Evolutionary conservation across 2,888 invertebrate species (phyloP).

Genomic region (Xanthia togata): DNA sequence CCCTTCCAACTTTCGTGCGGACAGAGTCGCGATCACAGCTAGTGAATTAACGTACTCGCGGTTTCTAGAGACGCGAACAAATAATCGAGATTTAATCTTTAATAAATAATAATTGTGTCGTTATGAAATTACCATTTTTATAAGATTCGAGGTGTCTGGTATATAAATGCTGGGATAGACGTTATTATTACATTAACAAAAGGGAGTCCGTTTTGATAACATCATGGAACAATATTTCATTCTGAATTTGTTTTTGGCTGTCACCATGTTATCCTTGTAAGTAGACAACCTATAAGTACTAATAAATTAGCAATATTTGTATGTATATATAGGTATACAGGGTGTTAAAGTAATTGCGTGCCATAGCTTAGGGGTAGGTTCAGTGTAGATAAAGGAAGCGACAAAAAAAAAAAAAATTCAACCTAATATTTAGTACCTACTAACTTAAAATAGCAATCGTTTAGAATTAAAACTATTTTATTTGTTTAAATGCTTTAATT

Average conservation of each 20-base stretch:
- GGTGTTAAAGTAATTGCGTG: too few species aligned
- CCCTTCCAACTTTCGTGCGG: background rate
- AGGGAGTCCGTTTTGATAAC: background rate
- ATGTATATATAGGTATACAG: too few species aligned
- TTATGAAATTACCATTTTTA: conserved; percentile 7
- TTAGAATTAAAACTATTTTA: too few species aligned
- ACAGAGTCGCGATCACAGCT: background rate
- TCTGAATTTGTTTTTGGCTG: conserved; percentile 11
- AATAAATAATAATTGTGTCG: conserved; percentile 22
- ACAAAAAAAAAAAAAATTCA: too few species aligned
- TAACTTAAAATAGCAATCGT: too few species aligned
- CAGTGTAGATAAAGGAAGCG: too few species aligned
- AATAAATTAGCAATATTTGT: too few species aligned
- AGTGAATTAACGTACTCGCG: conserved; percentile 2
- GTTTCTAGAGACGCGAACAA: background rate
- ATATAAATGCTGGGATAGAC: conserved; percentile 7
- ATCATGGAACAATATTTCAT: conserved; percentile 7
- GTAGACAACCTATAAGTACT: background rate
- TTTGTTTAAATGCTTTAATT: too few species aligned
- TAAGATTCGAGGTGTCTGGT: background rate
- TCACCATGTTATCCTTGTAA: conserved; percentile 13
- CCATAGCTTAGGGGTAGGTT: too few species aligned
- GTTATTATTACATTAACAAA: background rate
- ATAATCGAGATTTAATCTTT: conserved; percentile 9
- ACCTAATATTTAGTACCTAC: too few species aligned